These are phyloP conservation scores for Drosophila heteroneura DNA, from an alignment of 2,888 invertebrate genomes.

Conservation along the genomic window DNA sequence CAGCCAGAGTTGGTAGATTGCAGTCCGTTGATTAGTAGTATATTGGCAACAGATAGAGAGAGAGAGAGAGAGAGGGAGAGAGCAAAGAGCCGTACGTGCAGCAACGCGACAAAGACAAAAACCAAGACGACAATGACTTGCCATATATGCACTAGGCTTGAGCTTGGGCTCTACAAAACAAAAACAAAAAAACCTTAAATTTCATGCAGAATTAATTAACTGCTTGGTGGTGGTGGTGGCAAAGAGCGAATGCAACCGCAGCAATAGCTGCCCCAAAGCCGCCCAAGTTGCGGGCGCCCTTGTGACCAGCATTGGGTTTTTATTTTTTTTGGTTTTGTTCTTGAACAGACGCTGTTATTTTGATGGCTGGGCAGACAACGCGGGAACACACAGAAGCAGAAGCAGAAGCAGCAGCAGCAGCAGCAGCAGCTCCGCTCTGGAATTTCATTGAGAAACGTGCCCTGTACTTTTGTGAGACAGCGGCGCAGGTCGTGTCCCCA, in stretches of 20 bases:
- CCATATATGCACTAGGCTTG: slow-evolving; percentile 66
- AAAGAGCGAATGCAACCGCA: slow-evolving; percentile 44
- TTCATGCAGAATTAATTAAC: slow-evolving; percentile 84
- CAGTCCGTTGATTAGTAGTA: slow-evolving; percentile 70
- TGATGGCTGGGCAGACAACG: slow-evolving; percentile 82
- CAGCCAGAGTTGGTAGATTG: slow-evolving; percentile 58
- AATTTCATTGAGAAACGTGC: slow-evolving; percentile 82
- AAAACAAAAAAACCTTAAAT: slow-evolving; percentile 62
- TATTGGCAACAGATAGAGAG: slow-evolving; percentile 25
- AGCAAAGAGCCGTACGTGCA: slow-evolving; percentile 46
- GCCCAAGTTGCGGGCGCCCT: slow-evolving; percentile 61
- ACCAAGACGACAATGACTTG: slow-evolving; percentile 71
- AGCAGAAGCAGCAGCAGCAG: slow-evolving; percentile 61
- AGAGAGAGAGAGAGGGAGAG: slow-evolving; percentile 1
- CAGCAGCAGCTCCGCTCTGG: slow-evolving; percentile 58
- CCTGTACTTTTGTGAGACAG: slow-evolving; percentile 64
- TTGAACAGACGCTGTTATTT: slow-evolving; percentile 47
- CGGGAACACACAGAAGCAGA: slow-evolving; percentile 83
- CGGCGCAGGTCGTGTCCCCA: slow-evolving; percentile 75
- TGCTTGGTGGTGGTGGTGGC: slow-evolving; percentile 63
- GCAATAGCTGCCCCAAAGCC: slow-evolving; percentile 45
- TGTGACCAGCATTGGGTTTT: slow-evolving; percentile 41
- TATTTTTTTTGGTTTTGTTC: not conserved
- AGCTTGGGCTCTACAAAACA: slow-evolving; percentile 25
- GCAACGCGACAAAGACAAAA: slow-evolving; percentile 37